A percentile compares a stretch with the other conserved stretches of the same genome.
Evolutionary conservation across 2,797 vertebrate genomes (phyloP).

Genomic region (Paramormyrops hopkinsi): DNA sequence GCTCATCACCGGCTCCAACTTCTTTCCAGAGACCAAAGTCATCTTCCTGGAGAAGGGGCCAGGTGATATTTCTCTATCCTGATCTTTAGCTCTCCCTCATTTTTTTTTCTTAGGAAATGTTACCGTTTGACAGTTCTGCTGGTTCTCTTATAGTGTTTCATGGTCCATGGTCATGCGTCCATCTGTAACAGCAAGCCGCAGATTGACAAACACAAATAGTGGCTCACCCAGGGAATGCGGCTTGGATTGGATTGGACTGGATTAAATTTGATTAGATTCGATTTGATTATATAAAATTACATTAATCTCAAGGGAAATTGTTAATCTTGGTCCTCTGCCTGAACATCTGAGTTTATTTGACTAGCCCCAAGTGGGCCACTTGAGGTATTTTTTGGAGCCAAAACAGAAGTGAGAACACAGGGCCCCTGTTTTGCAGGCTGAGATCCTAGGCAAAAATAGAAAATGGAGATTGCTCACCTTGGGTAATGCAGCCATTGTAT

Average conservation of each 20-base stretch:
- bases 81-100: not conserved
- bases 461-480: not conserved
- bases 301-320: not conserved
- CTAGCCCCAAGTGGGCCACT: not conserved
- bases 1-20: conserved; percentile 80
- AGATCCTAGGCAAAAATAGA: not conserved
- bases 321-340: not conserved
- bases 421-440: not conserved
- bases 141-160: not conserved
- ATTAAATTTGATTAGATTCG: not conserved
- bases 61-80: conserved; percentile 52
- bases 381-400: not conserved
- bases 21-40: conserved; percentile 81
- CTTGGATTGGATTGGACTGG: not conserved
- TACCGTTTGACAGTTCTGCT: not conserved
- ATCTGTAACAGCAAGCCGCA: not conserved
- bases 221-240: not conserved
- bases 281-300: not conserved
- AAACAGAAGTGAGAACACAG: not conserved
- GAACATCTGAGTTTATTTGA: not conserved
- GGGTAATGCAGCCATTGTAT: not conserved
- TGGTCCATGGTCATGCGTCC: not conserved
- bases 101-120: not conserved
- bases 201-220: not conserved
- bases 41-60: conserved; percentile 85